These are phyloP conservation scores for Eurytoma californica DNA, from an alignment of 2,888 invertebrate genomes.

Conservation along the genomic window DNA sequence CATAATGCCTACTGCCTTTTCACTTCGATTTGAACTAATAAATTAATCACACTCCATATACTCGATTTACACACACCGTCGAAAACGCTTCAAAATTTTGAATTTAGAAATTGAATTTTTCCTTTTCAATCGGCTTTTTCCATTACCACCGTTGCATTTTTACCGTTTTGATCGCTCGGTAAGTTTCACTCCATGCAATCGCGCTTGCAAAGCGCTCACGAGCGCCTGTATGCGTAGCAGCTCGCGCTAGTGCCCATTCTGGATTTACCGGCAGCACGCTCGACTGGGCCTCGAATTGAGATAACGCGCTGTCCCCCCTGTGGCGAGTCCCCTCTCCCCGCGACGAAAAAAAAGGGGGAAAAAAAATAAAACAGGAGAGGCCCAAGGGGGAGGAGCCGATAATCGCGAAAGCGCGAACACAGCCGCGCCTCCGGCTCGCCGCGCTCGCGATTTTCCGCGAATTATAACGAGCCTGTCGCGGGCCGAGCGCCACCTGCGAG, in stretches of 20 bases:
- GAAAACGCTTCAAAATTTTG: too few species aligned
- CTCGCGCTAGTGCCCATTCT: constrained; percentile 1
- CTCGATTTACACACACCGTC: too few species aligned
- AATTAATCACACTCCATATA: too few species aligned
- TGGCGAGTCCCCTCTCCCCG: background rate
- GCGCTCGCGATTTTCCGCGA: background rate
- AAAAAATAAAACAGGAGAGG: background rate
- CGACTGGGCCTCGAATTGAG: constrained; percentile 40
- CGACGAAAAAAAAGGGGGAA: background rate
- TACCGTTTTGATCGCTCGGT: too few species aligned
- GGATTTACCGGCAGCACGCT: constrained; percentile 30
- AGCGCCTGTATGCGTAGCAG: background rate
- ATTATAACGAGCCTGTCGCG: background rate
- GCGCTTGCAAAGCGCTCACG: too few species aligned
- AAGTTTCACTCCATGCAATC: too few species aligned
- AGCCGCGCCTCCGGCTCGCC: constrained; percentile 1
- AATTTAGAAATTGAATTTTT: too few species aligned
- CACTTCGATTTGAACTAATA: too few species aligned
- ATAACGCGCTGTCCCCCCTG: constrained; percentile 10
- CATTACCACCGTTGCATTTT: too few species aligned
- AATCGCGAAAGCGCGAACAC: constrained; percentile 12
- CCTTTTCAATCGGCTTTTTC: too few species aligned
- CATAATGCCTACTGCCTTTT: too few species aligned
- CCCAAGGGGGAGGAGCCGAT: constrained; percentile 2
- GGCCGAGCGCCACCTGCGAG: constrained; percentile 13